phyloP scores from a whole-genome alignment of 1,140 invertebrate genomes.

The Drosophila sulfurigaster region DNA sequence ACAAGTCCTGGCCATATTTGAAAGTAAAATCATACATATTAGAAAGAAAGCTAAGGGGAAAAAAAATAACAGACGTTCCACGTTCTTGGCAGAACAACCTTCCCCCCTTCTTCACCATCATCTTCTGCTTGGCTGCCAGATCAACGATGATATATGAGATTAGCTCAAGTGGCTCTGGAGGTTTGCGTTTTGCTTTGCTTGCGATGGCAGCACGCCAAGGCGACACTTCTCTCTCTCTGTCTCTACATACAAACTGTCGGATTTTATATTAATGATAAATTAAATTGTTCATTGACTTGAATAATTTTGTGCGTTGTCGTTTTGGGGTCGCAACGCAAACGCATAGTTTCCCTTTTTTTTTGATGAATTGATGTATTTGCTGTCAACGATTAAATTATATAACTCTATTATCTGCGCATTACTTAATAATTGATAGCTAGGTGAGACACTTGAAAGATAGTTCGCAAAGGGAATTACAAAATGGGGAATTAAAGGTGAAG shows the following conservation, averaged over 20 bases:
- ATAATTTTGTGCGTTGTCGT: slow-evolving; percentile 80
- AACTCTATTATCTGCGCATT: slow-evolving; percentile 76
- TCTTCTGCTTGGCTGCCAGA: slow-evolving; percentile 39
- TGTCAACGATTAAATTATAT: slow-evolving; percentile 63
- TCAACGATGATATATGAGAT: slow-evolving; percentile 80
- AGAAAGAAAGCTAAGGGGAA: slow-evolving; percentile 32
- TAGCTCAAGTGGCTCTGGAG: slow-evolving; percentile 70
- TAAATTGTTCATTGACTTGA: slow-evolving; percentile 84
- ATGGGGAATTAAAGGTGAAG: not conserved
- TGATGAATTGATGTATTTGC: slow-evolving; percentile 73
- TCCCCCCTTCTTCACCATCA: not conserved
- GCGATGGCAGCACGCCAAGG: slow-evolving; percentile 75
- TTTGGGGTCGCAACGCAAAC: slow-evolving; percentile 42
- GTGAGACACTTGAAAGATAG: slow-evolving; percentile 33
- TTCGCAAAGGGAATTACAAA: slow-evolving; percentile 7
- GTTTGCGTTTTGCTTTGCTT: slow-evolving; percentile 16
- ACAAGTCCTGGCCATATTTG: slow-evolving; percentile 64
- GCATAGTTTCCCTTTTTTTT: slow-evolving; percentile 57
- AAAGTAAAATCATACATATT: slow-evolving; percentile 83
- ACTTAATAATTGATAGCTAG: slow-evolving; percentile 69
- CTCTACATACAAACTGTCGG: slow-evolving; percentile 60
- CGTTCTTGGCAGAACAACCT: slow-evolving; percentile 16
- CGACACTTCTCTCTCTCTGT: slow-evolving; percentile 51
- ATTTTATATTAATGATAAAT: slow-evolving; percentile 84
- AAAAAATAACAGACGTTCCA: slow-evolving; percentile 46